Conservation (phyloP, 2,797 vertebrate genomes). For the Kryptopterus vitreolus region DNA sequence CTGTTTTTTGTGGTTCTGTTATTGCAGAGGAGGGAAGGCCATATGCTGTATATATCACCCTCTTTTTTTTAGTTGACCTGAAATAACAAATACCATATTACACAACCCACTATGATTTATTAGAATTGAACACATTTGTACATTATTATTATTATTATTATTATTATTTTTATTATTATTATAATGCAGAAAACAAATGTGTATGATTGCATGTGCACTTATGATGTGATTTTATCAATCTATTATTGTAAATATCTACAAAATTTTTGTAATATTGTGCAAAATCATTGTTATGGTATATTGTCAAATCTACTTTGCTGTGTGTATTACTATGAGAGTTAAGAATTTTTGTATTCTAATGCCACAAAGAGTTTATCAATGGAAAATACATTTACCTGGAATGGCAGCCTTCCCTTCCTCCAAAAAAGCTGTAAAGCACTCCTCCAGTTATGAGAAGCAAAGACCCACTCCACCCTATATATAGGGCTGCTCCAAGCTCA, state of each 20-base stretch:
- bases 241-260: neutral
- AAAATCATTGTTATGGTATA: neutral
- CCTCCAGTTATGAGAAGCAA: conserved; percentile 87
- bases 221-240: neutral
- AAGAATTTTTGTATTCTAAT: neutral
- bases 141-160: neutral
- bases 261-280: neutral
- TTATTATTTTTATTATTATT: too few relatives aligned
- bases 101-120: neutral
- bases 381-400: conserved; percentile 63
- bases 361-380: neutral
- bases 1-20: conserved; percentile 49
- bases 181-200: neutral
- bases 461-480: conserved; percentile 91
- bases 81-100: conserved; percentile 38
- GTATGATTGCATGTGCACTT: neutral
- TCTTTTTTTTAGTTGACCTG: conserved; percentile 58
- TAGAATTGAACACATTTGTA: neutral
- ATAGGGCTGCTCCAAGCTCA: conserved; percentile 91
- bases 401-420: conserved; percentile 66
- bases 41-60: conserved; percentile 35
- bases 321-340: neutral
- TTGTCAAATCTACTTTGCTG: neutral
- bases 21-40: conserved; percentile 49
- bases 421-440: conserved; percentile 81